phyloP scores from a whole-genome alignment of 1,140 invertebrate species.

The Archegozetes longisetosus region DNA sequence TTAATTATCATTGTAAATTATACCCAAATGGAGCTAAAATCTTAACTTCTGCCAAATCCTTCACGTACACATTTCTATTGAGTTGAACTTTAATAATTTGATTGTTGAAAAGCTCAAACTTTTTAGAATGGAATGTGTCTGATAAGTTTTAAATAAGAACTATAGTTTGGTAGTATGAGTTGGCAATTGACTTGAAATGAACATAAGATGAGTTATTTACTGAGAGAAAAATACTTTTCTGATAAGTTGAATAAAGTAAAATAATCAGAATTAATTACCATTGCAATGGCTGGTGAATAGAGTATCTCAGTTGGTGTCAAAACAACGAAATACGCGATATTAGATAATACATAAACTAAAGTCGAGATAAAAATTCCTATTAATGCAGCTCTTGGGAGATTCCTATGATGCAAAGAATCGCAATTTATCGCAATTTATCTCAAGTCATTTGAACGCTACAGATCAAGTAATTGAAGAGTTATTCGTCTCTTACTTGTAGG shows the following conservation, averaged over 20 bases:
- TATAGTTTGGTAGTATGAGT: background rate
- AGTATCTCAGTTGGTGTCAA: constrained; percentile 63
- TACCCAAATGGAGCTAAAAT: too few species aligned
- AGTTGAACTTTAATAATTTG: too few species aligned
- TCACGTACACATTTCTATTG: too few species aligned
- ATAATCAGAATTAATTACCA: constrained; percentile 47
- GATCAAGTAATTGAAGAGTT: too few species aligned
- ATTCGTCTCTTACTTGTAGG: constrained; percentile 27
- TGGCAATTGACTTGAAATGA: background rate
- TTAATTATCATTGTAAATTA: too few species aligned
- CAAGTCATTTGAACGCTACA: too few species aligned
- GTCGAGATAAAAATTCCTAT: constrained; percentile 81
- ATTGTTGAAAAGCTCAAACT: too few species aligned
- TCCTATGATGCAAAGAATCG: constrained; percentile 40
- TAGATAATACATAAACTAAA: constrained; percentile 73
- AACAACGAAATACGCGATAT: constrained; percentile 82
- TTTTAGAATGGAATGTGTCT: background rate
- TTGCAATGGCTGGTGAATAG: constrained; percentile 75
- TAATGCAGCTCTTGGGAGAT: constrained; percentile 82
- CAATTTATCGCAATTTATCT: background rate
- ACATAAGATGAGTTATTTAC: background rate
- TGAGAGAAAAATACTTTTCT: too few species aligned
- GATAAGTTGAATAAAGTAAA: too few species aligned
- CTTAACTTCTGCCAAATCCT: too few species aligned
- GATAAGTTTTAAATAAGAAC: background rate